These are phyloP conservation scores for Drosophila leonis DNA, from an alignment of 2,888 invertebrate genomes.

Conservation along the genomic window DNA sequence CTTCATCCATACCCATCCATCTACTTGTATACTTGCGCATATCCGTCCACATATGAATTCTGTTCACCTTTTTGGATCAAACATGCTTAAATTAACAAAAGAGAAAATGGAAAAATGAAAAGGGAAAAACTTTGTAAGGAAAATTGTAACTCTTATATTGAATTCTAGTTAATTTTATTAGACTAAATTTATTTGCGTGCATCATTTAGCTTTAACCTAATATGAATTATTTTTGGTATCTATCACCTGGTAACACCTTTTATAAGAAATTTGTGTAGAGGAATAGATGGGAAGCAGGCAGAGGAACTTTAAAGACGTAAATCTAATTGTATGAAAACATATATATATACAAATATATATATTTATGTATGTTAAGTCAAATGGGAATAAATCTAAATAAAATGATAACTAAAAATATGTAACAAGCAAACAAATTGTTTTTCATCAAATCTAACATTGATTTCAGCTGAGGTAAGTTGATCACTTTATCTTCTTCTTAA, in stretches of 20 bases:
- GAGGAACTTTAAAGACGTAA: conserved; percentile 77
- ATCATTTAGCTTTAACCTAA: conserved; percentile 39
- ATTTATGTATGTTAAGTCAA: conserved; percentile 74
- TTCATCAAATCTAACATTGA: background rate
- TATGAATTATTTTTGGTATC: conserved; percentile 50
- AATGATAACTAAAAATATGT: conserved; percentile 71
- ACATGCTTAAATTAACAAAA: conserved; percentile 15
- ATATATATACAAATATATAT: conserved; percentile 71
- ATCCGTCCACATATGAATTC: conserved; percentile 73
- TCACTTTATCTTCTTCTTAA: background rate
- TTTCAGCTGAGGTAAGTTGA: conserved; percentile 15
- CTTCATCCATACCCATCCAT: conserved; percentile 39
- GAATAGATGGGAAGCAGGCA: conserved; percentile 71
- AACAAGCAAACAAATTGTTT: conserved; percentile 38
- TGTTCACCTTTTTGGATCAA: conserved; percentile 42
- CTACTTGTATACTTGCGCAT: conserved; percentile 69
- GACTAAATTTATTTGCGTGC: conserved; percentile 65
- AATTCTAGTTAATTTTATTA: conserved; percentile 77
- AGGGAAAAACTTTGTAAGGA: background rate
- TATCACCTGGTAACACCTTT: conserved; percentile 57
- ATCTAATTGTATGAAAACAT: conserved; percentile 78
- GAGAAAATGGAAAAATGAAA: background rate
- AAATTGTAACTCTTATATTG: conserved; percentile 22
- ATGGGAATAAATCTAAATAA: conserved; percentile 79
- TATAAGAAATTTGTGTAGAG: conserved; percentile 64